Percentiles rank a stretch among this genome's conserved stretches.
phyloP scores from a whole-genome alignment of 2,797 vertebrate genomes.

The Erethizon dorsatum region DNA sequence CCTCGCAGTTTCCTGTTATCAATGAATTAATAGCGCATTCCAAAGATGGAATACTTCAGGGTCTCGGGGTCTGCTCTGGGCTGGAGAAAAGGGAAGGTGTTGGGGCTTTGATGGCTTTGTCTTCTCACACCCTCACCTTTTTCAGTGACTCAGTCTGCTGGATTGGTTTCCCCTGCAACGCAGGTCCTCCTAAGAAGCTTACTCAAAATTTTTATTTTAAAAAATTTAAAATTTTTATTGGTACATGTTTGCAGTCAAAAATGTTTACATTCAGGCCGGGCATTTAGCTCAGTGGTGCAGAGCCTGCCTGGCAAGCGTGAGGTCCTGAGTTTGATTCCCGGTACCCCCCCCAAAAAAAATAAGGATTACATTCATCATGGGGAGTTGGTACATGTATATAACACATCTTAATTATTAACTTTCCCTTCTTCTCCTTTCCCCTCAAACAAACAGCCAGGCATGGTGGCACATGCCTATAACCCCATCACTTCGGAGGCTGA shows the following conservation, averaged over 20 bases:
- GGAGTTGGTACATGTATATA: background rate
- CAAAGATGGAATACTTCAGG: constrained; percentile 24
- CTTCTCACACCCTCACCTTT: constrained; percentile 64
- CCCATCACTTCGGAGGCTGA: background rate
- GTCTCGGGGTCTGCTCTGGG: constrained; percentile 74
- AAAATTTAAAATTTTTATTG: background rate
- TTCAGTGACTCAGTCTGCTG: constrained; percentile 47
- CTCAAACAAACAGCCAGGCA: background rate
- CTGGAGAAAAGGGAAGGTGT: constrained; percentile 38
- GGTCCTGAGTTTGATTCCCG: no score
- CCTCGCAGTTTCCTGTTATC: constrained; percentile 89
- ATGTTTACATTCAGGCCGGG: background rate
- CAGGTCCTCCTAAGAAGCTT: constrained; percentile 87
- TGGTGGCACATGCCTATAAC: background rate
- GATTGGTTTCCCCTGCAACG: constrained; percentile 86
- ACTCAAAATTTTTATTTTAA: background rate
- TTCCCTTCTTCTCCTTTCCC: background rate
- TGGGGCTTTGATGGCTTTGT: constrained; percentile 68
- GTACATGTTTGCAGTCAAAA: background rate
- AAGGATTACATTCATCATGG: background rate
- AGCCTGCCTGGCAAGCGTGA: no score
- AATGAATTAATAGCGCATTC: constrained; percentile 53
- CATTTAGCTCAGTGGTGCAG: no score
- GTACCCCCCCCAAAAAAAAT: no score
- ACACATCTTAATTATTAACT: background rate